Evolutionary conservation across 1,140 invertebrate species (phyloP), one percentile per base, ranked within the genome.

Genomic region (Arctopsyche grandis): DNA sequence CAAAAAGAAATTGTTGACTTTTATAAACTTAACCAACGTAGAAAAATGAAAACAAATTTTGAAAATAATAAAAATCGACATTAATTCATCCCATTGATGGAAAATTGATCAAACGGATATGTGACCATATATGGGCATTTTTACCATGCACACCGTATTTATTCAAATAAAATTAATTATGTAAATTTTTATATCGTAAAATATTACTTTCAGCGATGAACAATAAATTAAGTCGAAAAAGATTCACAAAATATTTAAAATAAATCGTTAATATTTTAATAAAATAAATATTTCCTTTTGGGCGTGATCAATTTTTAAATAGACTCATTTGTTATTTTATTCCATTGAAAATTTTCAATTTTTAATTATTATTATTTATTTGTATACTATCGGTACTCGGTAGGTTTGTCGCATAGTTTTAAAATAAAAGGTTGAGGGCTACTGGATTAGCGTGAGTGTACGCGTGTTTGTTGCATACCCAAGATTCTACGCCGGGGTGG

Each of bases 41-140:
- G 22, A 66, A 26, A 26, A 52, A 52, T 52, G 4, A 16, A 52
- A 52, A 52, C 16, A 5, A 52, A 52, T 14, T 14, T 52, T 52
- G 12, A 52, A 52, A 52, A 14, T 16, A 3, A 52, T 52, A 52
- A 52, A 52, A 52, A 38, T 4, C 1, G 29, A 38, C 29, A 38
- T 38, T 38, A 38, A 4, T 38, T 38, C 29, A 38, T 7, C 29
- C 3, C 29, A 38, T 38, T 38, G 48, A 4, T 52, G 10, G 12
- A 16, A 52, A 52, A 52, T 12, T 12, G 12, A 14, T 52, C 3
- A 3, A 10, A 52, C 10, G 12, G 21, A 26, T 3, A 24, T 29
- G 19, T 66, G 63, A 66, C 63, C 63, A 66, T 66, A 66, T 66
- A 66, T 66, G 63, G 63, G 21, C 63, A 66, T 66, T 66, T 66